These are phyloP conservation scores for Argyrosomus japonicus DNA, from an alignment of 2,113 vertebrate species.

Conservation along the genomic window DNA sequence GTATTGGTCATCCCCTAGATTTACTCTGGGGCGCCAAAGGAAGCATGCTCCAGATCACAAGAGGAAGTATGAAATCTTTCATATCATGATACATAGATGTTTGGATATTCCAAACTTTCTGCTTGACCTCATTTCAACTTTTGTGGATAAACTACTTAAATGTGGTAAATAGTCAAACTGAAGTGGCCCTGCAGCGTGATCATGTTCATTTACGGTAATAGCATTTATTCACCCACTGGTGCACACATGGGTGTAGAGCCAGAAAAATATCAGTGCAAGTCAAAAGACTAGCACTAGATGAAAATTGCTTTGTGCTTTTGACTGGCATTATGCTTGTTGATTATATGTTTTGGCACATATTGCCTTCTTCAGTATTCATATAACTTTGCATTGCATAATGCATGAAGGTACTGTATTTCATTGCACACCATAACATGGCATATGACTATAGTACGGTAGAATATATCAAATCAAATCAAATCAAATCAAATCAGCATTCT, in stretches of 20 bases:
- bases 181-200: not conserved
- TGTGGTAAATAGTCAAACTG: not conserved
- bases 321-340: not conserved
- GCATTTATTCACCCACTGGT: not conserved
- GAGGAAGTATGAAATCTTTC: conserved; percentile 42
- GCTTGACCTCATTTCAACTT: not conserved
- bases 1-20: not conserved
- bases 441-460: not conserved
- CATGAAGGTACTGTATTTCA: not conserved
- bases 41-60: not conserved
- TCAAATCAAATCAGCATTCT: no score
- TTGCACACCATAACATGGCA: not conserved
- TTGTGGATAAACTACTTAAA: not conserved
- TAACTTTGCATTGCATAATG: not conserved
- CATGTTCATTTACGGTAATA: not conserved
- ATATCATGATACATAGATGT: not conserved
- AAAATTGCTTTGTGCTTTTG: not conserved
- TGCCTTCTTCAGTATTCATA: not conserved
- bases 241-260: not conserved
- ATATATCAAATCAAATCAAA: no score
- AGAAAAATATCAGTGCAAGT: not conserved
- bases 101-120: conserved; percentile 40
- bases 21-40: not conserved
- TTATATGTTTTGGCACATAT: not conserved
- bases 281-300: no score